Base-by-base conservation (phyloP, 64 coral and sea anemone species). In the Pocillopora verrucosa region DNA sequence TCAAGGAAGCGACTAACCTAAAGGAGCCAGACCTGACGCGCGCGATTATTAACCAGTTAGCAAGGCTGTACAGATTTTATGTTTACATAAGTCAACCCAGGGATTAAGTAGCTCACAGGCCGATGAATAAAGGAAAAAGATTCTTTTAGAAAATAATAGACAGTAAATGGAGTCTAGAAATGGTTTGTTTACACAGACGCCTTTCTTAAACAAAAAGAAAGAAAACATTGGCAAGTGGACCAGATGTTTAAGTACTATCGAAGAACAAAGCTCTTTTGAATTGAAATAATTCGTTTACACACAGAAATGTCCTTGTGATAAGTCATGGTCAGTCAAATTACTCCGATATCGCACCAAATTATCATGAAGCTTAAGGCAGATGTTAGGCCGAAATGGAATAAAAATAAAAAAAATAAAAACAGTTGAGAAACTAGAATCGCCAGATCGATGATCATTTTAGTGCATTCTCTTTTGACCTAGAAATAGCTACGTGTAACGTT, bases 81-180 rank as follows among this genome's bases (percentile, higher is more conserved):
- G 79, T 81, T 81, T 81, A 62, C 59, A 13, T 61, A 81, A 36
- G 79, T 34, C 30, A 34, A 81, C 79, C 34, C 59, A 11, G 20
- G 3, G 58, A 63, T 61, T 34, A 35, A 81, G 12, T 15, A 59
- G 62, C 35, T 34, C 16, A 81, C 22, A 61, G 79, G 13, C 26
- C 79, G 79, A 81, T 61, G 58, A 56, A 51, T 37, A 56, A 51
- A 51, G 41, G 7, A 81, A 81, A 59, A 80, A 24, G 58, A 75
- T 75, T 75, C 73, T 81, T 36, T 81, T 81, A 13, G 26, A 81
- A 34, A 81, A 81, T 25, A 61, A 81, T 62, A 34, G 59, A 81
- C 12, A 62, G 60, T 59, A 81, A 81, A 81, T 81, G 79, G 79
- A 81, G 14, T 59, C 24, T 81, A 16, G 34, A 35, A 59, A 80